Evolutionary conservation across 2,113 vertebrate genomes (phyloP).

Genomic region (Gavialis gangeticus): DNA sequence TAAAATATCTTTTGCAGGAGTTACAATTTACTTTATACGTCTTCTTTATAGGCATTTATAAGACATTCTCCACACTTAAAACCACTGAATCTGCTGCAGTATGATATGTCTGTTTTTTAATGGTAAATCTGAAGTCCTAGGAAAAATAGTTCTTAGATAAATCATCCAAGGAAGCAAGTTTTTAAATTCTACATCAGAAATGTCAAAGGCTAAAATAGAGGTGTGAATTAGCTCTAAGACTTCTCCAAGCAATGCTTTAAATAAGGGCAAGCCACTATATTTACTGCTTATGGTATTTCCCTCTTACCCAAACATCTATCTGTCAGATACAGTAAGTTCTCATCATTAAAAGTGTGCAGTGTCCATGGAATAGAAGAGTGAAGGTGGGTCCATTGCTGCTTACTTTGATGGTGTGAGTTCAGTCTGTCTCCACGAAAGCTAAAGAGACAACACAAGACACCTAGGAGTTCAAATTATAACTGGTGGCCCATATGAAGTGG

Average conservation of each 20-base stretch:
- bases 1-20: slow-evolving; percentile 36
- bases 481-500: background rate
- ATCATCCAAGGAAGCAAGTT: background rate
- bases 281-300: background rate
- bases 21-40: slow-evolving; percentile 29
- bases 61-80: slow-evolving; percentile 40
- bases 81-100: slow-evolving; percentile 8
- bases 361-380: background rate
- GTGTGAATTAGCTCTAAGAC: background rate
- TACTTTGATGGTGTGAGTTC: background rate
- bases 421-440: background rate
- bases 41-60: slow-evolving; percentile 29
- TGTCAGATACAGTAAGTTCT: background rate
- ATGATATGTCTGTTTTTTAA: background rate
- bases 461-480: background rate
- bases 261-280: background rate
- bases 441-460: fast-evolving
- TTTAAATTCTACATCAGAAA: slow-evolving; percentile 11
- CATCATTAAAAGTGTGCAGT: background rate
- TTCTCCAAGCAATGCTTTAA: background rate
- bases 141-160: slow-evolving; percentile 18
- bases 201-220: background rate
- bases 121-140: background rate
- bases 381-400: background rate
- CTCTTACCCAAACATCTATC: background rate